Base-by-base conservation (phyloP, 1,140 invertebrate species). In the Macrobrachium rosenbergii region DNA sequence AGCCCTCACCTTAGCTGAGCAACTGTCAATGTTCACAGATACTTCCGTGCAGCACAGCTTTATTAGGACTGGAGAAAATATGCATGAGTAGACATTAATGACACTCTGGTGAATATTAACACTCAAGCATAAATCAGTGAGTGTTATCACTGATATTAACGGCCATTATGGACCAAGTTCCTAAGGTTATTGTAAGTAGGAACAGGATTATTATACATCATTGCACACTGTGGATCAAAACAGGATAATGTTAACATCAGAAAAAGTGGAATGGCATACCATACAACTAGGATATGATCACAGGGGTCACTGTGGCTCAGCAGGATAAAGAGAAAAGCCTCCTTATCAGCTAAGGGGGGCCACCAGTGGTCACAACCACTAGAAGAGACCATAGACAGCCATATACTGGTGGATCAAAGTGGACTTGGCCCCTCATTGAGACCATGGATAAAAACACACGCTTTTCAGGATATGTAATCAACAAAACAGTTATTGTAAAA, bases 171-270 rank as follows among this genome's bases (percentile, higher is more conserved):
- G 69, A 28, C 78, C 79, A 87, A 81, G 69, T 80, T 87, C 85
- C 79, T 72, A 87, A 23, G 79, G 78, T 82, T 87, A 81, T 79
- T 75, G 79, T 81, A 87, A 73, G 85, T 87, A 87, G 85, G 85
- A 87, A 87, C 85, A 75, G 81, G 69, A 72, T 23, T 78, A 81
- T 81, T 81, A 87, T 87, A 86, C 64, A 87, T 81, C 77, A 75
- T 87, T 52, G 67, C 85, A 87, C 85, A 87, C 85, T 87, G 85
- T 87, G 85, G 85, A 87, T 87, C 85, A 87, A 87, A 87, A 87
- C 78, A 82, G 77, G 78, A 87, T 87, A 81, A 72, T 87, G 78
- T 87, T 75, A 87, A 87, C 85, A 87, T 87, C 85, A 82, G 85
- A 87, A 87, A 81, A 80, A 81, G 79, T 87, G 85, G 85, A 87